These are phyloP conservation scores for Micrasema longulum DNA, from an alignment of 1,140 invertebrate species.

Conservation along the genomic window DNA sequence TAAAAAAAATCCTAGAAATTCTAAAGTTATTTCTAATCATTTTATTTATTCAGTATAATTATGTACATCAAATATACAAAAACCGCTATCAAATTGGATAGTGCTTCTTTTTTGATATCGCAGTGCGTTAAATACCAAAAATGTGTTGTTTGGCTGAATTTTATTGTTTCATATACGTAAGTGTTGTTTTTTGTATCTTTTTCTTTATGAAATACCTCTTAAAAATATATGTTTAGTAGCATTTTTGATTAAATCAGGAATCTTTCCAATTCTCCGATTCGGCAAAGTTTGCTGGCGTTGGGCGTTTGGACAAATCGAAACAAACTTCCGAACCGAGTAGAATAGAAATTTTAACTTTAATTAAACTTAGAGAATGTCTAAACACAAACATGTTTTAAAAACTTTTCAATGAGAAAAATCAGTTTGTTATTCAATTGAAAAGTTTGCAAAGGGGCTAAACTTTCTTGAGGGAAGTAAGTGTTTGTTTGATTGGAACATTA, in stretches of 20 bases:
- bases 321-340: conserved; percentile 10
- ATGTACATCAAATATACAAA: too few species aligned
- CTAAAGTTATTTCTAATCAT: too few species aligned
- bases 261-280: conserved; percentile 15
- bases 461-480: conserved; percentile 6
- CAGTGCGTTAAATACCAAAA: too few species aligned
- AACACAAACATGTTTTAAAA: conserved; percentile 22
- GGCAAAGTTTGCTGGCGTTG: conserved; percentile 6
- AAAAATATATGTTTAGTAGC: too few species aligned
- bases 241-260: conserved; percentile 21
- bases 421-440: conserved; percentile 32
- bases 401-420: conserved; percentile 28
- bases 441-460: conserved; percentile 1
- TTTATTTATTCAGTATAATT: too few species aligned
- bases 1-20: too few species aligned
- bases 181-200: too few species aligned
- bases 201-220: too few species aligned
- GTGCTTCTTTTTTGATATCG: too few species aligned
- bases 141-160: too few species aligned
- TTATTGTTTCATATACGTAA: too few species aligned
- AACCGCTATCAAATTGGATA: too few species aligned
- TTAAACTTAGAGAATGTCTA: conserved; percentile 27
- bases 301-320: conserved; percentile 19
- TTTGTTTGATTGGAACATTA: conserved; percentile 12
- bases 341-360: conserved; percentile 28